These are phyloP conservation scores for Laupala kohalensis DNA, from an alignment of 1,140 invertebrate genomes.

Conservation along the genomic window DNA sequence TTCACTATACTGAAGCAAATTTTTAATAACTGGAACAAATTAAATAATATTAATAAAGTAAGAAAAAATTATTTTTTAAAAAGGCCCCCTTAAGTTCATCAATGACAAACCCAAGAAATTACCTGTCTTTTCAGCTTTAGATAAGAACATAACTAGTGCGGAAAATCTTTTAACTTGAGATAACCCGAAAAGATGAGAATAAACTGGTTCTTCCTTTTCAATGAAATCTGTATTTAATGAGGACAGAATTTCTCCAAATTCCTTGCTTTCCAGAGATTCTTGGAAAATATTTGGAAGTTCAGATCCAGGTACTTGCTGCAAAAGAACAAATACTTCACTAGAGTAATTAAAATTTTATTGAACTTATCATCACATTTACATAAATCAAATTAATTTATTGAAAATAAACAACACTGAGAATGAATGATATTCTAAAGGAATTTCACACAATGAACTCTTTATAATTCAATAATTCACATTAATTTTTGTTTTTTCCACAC, in stretches of 20 bases:
- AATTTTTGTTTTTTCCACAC: too few relatives aligned
- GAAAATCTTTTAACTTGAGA: slow-evolving; percentile 32
- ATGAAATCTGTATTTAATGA: slow-evolving; percentile 29
- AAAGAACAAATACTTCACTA: slow-evolving; percentile 20
- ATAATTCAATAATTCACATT: too few relatives aligned
- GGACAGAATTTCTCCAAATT: slow-evolving; percentile 38
- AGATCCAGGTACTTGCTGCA: slow-evolving; percentile 36
- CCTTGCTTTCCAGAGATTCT: slow-evolving; percentile 42
- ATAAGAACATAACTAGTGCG: slow-evolving; percentile 31
- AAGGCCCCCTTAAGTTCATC: slow-evolving; percentile 1
- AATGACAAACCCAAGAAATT: slow-evolving; percentile 2
- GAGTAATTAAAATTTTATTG: too few relatives aligned
- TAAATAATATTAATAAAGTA: slow-evolving; percentile 10
- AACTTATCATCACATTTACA: too few relatives aligned
- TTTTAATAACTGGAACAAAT: slow-evolving; percentile 23
- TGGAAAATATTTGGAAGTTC: slow-evolving; percentile 39
- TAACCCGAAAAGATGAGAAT: slow-evolving; percentile 26
- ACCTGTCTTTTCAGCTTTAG: slow-evolving; percentile 30
- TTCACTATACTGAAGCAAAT: slow-evolving; percentile 25
- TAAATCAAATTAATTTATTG: too few relatives aligned
- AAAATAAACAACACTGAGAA: too few relatives aligned
- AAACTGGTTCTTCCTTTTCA: slow-evolving; percentile 24
- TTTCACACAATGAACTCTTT: too few relatives aligned
- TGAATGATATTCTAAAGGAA: too few relatives aligned
- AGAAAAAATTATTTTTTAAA: slow-evolving; percentile 3